Conservation (phyloP, 2,888 invertebrate species). For the Synergus itoensis region DNA sequence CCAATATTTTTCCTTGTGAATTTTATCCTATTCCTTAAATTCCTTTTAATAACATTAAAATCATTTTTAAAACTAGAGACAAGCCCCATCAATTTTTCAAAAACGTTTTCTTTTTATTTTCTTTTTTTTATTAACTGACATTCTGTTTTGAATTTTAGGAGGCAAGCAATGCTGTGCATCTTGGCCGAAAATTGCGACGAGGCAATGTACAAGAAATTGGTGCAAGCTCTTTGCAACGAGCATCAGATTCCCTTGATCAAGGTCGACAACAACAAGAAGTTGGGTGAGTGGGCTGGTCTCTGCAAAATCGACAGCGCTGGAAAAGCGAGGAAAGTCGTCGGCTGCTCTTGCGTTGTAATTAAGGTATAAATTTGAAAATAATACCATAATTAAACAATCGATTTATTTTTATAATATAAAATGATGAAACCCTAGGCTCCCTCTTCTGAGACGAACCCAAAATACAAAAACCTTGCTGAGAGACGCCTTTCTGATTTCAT, state of each 20-base stretch:
- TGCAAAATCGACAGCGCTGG: conserved; percentile 99
- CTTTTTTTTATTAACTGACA: not conserved
- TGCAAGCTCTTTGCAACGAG: conserved; percentile 98
- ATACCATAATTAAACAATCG: not conserved
- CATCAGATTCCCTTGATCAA: conserved; percentile 98
- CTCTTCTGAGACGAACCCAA: conserved; percentile 77
- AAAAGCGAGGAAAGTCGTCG: conserved; percentile 98
- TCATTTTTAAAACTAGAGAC: not conserved
- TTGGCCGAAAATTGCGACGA: conserved; percentile 99
- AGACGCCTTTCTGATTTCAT: conserved; percentile 67
- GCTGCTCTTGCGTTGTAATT: conserved; percentile 98
- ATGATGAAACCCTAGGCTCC: conserved; percentile 77
- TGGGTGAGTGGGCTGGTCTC: conserved; percentile 99
- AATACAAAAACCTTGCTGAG: conserved; percentile 66
- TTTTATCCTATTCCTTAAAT: not conserved
- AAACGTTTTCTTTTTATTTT: too few relatives aligned
- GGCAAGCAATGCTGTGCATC: conserved; percentile 97
- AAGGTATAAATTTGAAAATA: conserved; percentile 81
- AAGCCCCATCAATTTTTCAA: too few relatives aligned
- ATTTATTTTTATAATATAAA: not conserved
- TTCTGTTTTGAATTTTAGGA: conserved; percentile 80
- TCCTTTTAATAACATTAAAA: not conserved
- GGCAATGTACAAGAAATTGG: conserved; percentile 97
- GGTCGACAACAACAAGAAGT: conserved; percentile 99
- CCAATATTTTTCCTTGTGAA: conserved; percentile 1